Evolutionary conservation across 2,797 vertebrate species (phyloP).

Genomic region (Phylloscopus collybita): DNA sequence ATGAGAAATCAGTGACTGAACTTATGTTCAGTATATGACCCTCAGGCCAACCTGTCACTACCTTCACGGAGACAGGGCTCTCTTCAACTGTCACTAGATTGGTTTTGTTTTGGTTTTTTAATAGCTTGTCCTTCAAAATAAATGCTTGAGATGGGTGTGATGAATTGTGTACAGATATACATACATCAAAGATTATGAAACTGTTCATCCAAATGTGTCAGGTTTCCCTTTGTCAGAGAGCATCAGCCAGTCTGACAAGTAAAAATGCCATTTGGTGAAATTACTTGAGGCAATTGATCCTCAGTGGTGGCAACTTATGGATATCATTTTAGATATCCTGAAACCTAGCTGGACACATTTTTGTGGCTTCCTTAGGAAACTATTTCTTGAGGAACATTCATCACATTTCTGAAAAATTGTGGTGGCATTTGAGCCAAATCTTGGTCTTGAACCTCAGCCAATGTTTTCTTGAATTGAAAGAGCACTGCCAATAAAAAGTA

Average conservation of each 20-base stretch:
- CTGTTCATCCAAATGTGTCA: background rate
- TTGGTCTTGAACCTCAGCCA: conserved; percentile 74
- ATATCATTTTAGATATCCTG: conserved; percentile 60
- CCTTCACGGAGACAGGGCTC: background rate
- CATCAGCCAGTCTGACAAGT: background rate
- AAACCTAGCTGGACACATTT: conserved; percentile 59
- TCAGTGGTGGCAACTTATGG: background rate
- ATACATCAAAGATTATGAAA: background rate
- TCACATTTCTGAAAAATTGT: conserved; percentile 77
- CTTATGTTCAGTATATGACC: background rate
- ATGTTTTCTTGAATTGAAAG: conserved; percentile 77
- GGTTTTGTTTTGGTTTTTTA: background rate
- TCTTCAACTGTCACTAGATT: background rate
- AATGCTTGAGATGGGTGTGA: background rate
- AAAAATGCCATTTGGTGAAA: background rate
- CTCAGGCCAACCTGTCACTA: background rate
- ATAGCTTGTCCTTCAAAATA: background rate
- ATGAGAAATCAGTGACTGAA: background rate
- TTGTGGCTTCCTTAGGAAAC: conserved; percentile 75
- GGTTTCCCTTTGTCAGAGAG: background rate
- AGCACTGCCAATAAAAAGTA: conserved; percentile 75
- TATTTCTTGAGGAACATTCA: conserved; percentile 78
- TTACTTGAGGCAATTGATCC: background rate
- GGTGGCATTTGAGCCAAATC: conserved; percentile 74
- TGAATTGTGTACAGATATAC: background rate